Evolutionary conservation across 2,888 invertebrate species (phyloP), one percentile per base, ranked within the genome.

Genomic region (Mythimna lalbum): DNA sequence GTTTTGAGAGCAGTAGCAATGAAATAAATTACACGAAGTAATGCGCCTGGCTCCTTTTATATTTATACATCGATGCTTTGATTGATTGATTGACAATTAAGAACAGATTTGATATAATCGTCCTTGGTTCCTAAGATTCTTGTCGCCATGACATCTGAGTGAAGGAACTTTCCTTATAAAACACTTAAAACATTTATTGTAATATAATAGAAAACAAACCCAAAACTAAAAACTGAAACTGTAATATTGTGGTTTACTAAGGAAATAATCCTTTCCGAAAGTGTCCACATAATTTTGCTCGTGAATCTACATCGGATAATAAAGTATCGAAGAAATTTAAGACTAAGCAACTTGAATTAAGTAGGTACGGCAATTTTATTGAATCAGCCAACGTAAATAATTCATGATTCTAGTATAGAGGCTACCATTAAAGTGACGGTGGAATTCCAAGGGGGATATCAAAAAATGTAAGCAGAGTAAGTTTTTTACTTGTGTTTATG

Each of bases 381-480:
- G 82, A 83, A 67, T 76, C 72, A 73, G 68, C 69, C 63, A 49
- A 73, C 53, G 64, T 77, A 78, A 84, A 88, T 88, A 78, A 88
- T 88, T 88, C 85, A 88, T 85, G 72, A 83, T 82, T 80, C 76
- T 62, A 55, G 39, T 63, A 76, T 33, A 69, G 64, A 69, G 33
- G 23, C 39, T 69, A 60, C 63, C 36, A 60, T 81, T 78, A 82
- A 69, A 78, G 63, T 65, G 77, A 66, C 59, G 72, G 61, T 39
- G 60, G 63, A 66, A 78, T 68, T 75, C 47, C 56, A 80, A 49
- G 65, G 17, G 50, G 69, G 21, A 63, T 52, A 52, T 68, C 3
- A 62, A 49, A 70, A 69, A 57, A 53, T 52, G 47, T 62, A 50
- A 27, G 47, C 17, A 55, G 3, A 1, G 43, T 53, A 73, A 66